Percentiles rank a stretch among this genome's conserved stretches.
Evolutionary conservation across 2,888 invertebrate species (phyloP).

Genomic region (Epinotia bilunana): DNA sequence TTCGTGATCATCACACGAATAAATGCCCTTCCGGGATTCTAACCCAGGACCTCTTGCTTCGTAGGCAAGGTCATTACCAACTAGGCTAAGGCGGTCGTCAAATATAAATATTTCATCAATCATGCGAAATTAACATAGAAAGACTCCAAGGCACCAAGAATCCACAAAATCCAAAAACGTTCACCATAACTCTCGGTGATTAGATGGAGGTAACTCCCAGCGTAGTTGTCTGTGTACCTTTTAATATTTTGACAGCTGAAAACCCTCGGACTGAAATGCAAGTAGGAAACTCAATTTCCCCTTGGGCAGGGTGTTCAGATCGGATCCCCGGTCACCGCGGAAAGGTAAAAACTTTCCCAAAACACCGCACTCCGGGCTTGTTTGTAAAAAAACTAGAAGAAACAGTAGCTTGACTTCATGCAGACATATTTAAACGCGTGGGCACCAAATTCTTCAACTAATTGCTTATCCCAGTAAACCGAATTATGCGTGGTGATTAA

Average conservation of each 20-base stretch:
- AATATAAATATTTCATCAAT: no score
- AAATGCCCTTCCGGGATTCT: no score
- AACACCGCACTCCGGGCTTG: slow-evolving; percentile 50
- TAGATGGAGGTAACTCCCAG: background rate
- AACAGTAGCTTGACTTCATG: slow-evolving; percentile 16
- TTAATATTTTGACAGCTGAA: slow-evolving; percentile 51
- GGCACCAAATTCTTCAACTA: background rate
- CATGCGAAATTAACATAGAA: no score
- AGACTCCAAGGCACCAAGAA: background rate
- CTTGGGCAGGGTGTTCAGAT: slow-evolving; percentile 56
- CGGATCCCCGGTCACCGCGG: slow-evolving; percentile 54
- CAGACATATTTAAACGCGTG: background rate
- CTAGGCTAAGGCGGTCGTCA: no score
- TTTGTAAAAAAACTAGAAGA: background rate
- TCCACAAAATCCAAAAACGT: background rate
- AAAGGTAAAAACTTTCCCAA: slow-evolving; percentile 67
- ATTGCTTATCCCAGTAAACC: background rate
- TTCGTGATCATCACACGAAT: no score
- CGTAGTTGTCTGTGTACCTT: background rate
- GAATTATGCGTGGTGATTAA: background rate
- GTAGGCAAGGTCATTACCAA: no score
- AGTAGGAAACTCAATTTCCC: slow-evolving; percentile 72
- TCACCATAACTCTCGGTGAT: background rate
- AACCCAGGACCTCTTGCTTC: no score
- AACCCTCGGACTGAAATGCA: slow-evolving; percentile 67